Evolutionary conservation across 2,888 invertebrate genomes (phyloP), one percentile per base, ranked within the genome.

Genomic region (Hirtodrosophila cameraria): DNA sequence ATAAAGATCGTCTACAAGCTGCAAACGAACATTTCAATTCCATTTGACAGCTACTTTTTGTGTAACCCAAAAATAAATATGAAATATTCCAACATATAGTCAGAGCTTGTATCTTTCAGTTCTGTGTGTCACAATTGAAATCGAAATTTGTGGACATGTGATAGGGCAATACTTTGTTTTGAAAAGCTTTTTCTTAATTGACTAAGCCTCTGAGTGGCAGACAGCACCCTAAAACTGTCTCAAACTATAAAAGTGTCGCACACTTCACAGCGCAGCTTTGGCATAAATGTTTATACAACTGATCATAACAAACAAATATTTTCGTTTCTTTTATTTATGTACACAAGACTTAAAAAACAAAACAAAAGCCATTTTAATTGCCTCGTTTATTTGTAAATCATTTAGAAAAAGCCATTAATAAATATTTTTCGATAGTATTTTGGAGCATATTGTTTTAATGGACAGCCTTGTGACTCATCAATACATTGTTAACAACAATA

Each of bases 1-100:
- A 60, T 43, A 27, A 58, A 54, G 66, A 85, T 81, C 77, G 49
- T 33, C 48, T 55, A 79, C 80, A 75, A 72, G 58, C 50, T 20
- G 23, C 52, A 38, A 45, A 41, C 16, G 58, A 81, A 78, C 81
- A 83, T 54, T 78, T 82, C 66, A 82, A 83, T 78, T 78, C 50
- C 72, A 80, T 61, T 74, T 74, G 75, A 74, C 66, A 81, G 78
- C 58, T 60, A 20, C 27, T 45, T 43, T 57, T n/a, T n/a, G n/a
- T 46, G 46, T 33, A 57, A 43, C 31, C 67, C 66, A 13, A 60
- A 64, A 62, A 67, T 50, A 67, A 67, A 54, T 53, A 68, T 68
- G 60, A 69, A 48, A 28, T n/a, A n/a, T n/a, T n/a, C n/a, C n/a
- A n/a, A n/a, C n/a, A n/a, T n/a, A n/a, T 52, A 54, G 45, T 53